Percentiles rank a stretch among this genome's conserved stretches.
These are phyloP conservation scores for Maniola jurtina DNA, from an alignment of 1,140 invertebrate species.

Conservation along the genomic window DNA sequence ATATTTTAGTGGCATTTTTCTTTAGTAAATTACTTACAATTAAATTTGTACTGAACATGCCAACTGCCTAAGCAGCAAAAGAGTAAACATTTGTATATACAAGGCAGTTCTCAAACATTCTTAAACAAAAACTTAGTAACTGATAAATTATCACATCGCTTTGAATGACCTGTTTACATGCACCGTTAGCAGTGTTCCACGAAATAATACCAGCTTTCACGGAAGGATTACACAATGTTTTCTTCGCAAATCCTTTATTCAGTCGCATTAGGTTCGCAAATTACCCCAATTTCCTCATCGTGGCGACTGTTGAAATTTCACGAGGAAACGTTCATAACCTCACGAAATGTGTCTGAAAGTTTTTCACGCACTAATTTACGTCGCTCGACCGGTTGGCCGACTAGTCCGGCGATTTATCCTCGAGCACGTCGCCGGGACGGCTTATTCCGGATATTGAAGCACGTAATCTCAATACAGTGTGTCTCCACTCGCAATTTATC, in stretches of 20 bases:
- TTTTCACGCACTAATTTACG: slow-evolving; percentile 51
- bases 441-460: slow-evolving; percentile 74
- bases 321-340: slow-evolving; percentile 43
- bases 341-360: slow-evolving; percentile 47
- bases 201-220: slow-evolving; percentile 3
- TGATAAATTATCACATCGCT: background rate
- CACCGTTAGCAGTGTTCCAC: slow-evolving; percentile 4
- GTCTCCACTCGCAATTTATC: slow-evolving; percentile 76
- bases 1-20: background rate
- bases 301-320: slow-evolving; percentile 46
- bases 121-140: background rate
- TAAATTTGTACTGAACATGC: background rate
- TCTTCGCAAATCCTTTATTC: slow-evolving; percentile 39
- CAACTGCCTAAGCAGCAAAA: background rate
- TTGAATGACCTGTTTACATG: slow-evolving; percentile 2
- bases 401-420: slow-evolving; percentile 36
- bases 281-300: slow-evolving; percentile 49
- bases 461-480: slow-evolving; percentile 75
- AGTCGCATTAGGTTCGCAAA: slow-evolving; percentile 43
- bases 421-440: slow-evolving; percentile 38
- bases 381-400: slow-evolving; percentile 30
- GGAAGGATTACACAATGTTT: slow-evolving; percentile 35
- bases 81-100: background rate
- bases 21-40: background rate
- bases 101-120: background rate